Conservation (phyloP, 2,888 invertebrate species). For the Cephalotes varians region DNA sequence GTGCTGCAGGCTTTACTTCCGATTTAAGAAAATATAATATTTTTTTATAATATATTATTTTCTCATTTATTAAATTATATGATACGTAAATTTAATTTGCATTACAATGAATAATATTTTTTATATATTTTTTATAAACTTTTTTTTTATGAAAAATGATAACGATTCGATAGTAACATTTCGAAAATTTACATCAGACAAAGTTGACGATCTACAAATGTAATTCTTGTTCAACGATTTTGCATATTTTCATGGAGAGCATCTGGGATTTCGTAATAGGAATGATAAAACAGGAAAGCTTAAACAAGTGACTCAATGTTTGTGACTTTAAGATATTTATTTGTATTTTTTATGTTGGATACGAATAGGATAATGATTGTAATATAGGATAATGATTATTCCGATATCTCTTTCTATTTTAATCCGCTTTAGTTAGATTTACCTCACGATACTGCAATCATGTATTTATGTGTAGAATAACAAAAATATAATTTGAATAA, state of each 20-base stretch:
- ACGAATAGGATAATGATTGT: slow-evolving; percentile 29
- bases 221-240: slow-evolving; percentile 19
- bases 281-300: slow-evolving; percentile 39
- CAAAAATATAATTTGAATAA: not conserved
- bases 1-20: no score
- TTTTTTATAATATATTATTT: not conserved
- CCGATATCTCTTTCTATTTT: not conserved
- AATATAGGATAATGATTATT: not conserved
- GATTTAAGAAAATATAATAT: not conserved
- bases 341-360: slow-evolving; percentile 5
- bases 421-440: not conserved
- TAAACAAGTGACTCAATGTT: slow-evolving; percentile 53
- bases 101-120: not conserved
- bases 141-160: not conserved
- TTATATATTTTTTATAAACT: not conserved
- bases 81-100: not conserved
- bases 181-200: not conserved
- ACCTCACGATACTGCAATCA: not conserved
- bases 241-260: slow-evolving; percentile 54
- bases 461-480: not conserved
- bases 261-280: slow-evolving; percentile 57
- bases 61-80: not conserved
- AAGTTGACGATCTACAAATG: not conserved
- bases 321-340: slow-evolving; percentile 50
- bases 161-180: not conserved